phyloP scores from a whole-genome alignment of 2,113 vertebrate species.

The Nesogale talazaci region DNA sequence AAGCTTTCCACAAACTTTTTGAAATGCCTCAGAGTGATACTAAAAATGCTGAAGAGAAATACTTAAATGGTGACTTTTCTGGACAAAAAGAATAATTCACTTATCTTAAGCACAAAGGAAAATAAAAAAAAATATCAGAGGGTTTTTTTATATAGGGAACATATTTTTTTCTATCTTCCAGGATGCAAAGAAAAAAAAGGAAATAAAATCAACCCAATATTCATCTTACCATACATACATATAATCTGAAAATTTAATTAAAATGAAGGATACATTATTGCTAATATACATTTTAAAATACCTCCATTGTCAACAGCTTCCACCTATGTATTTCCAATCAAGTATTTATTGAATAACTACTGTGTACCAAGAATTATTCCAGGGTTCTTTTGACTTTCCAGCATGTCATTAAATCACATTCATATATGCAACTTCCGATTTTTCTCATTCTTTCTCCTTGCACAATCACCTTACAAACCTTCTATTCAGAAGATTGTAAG shows the following conservation, averaged over 20 bases:
- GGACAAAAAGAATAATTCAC: background rate
- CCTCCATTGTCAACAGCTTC: background rate
- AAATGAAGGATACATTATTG: background rate
- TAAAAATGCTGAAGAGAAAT: background rate
- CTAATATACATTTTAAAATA: background rate
- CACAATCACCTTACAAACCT: background rate
- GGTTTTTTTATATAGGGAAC: background rate
- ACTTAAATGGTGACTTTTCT: background rate
- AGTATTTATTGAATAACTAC: background rate
- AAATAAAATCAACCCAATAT: background rate
- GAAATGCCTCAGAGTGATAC: background rate
- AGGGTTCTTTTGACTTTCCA: conserved; percentile 1
- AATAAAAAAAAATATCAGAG: background rate
- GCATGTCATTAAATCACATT: background rate
- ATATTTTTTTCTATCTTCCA: background rate
- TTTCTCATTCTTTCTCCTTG: background rate
- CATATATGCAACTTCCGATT: background rate
- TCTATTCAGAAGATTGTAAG: background rate
- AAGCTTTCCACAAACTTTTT: too few species aligned
- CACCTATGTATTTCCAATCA: background rate
- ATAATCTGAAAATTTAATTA: background rate
- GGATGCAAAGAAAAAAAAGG: background rate
- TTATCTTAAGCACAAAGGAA: background rate
- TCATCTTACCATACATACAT: background rate
- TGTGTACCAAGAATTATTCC: background rate